Evolutionary conservation across 2,888 invertebrate genomes (phyloP), one percentile per base, ranked within the genome.

Genomic region (Bugula neritina): DNA sequence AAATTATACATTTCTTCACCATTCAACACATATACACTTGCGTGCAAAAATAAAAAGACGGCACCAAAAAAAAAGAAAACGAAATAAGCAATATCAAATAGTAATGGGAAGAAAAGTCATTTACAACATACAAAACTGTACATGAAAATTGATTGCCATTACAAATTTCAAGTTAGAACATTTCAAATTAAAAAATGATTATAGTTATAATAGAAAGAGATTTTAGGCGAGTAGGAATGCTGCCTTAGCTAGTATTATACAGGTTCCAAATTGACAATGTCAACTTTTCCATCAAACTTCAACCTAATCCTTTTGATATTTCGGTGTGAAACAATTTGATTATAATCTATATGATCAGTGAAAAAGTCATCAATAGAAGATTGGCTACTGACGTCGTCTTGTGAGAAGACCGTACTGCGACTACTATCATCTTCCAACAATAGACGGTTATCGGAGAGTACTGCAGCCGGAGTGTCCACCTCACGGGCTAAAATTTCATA

Each of bases 351-450:
- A 25, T 25, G 27, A 63, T 63, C 63, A 31, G 27, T 63, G 27
- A 17, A 5, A 10, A 63, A 63, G 34, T 63, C 63, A 34, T 63
- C 63, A 3, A 63, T 25, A 3, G 63, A 63, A 31, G 63, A 63
- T 63, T 63, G 63, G n/a, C 63, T 63, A 63, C 63, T 31, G n/a
- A 31, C 31, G 27, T 63, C 63, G 31, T 63, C 63, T 29, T 63
- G 63, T 31, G 63, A 63, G 21, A 63, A 25, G 34, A 63, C 27
- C 5, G 63, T 63, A 31, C 63, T 63, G 27, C 31, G 63, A 27
- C 63, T 63, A 63, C 31, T 63, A 13, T 63, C 63, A 31, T 63
- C 63, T 2, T 25, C 27, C 13, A 5, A 13, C 31, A 63, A 34
- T 13, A 10, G 17, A 31, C 27, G 13, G 13, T 63, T 10, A 29